Percentiles rank a stretch among this genome's conserved stretches.
Evolutionary conservation across 2,113 vertebrate species (phyloP).

Genomic region (Merops nubicus): DNA sequence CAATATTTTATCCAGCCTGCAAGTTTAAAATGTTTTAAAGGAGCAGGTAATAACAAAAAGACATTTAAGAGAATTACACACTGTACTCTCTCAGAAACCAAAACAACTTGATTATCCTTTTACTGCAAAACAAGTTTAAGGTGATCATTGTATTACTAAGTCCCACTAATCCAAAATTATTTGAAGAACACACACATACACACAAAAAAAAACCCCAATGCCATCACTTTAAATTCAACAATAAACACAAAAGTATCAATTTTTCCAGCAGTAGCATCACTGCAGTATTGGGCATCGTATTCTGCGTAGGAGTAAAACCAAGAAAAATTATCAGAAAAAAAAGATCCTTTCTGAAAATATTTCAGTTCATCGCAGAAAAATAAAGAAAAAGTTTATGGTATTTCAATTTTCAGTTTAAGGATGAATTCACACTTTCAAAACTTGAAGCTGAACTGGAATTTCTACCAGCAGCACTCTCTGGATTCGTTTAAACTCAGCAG

Average conservation of each 20-base stretch:
- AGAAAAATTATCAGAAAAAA: neutral
- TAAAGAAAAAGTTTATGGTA: accelerated
- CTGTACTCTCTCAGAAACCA: neutral
- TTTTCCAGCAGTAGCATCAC: too few species aligned
- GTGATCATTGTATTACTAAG: neutral
- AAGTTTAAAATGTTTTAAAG: neutral
- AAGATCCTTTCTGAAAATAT: neutral
- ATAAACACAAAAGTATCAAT: neutral
- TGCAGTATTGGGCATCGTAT: too few species aligned
- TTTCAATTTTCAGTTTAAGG: neutral
- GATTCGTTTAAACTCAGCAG: neutral
- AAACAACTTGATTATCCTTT: neutral
- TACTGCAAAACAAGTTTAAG: neutral
- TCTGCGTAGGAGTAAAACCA: neutral
- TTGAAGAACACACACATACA: neutral
- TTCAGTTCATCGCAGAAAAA: neutral
- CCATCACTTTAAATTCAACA: neutral
- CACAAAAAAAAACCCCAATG: neutral
- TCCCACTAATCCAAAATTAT: neutral
- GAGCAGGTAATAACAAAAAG: neutral
- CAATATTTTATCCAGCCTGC: neutral
- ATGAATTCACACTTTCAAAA: neutral
- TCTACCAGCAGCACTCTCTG: neutral
- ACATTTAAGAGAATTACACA: neutral
- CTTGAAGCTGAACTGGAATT: neutral